Evolutionary conservation across 2,888 invertebrate species (phyloP).

Genomic region (Helleia helle): DNA sequence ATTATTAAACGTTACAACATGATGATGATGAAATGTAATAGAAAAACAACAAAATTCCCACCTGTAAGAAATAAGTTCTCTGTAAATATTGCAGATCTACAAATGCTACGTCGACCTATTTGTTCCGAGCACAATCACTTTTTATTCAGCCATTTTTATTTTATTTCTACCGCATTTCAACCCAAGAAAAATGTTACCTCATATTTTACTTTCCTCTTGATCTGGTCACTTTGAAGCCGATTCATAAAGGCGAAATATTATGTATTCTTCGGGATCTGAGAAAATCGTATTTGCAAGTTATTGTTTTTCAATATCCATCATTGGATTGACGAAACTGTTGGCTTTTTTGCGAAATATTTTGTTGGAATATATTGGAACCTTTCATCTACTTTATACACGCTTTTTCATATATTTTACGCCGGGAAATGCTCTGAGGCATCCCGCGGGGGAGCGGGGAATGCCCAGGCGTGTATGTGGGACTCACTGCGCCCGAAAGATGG

Average conservation of each 20-base stretch:
- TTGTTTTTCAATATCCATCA: slow-evolving; percentile 21
- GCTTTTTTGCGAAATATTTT: background rate
- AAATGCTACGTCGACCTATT: background rate
- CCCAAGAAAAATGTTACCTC: slow-evolving; percentile 10
- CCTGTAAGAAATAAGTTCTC: background rate
- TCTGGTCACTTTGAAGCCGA: slow-evolving; percentile 22
- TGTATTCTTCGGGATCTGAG: slow-evolving; percentile 23
- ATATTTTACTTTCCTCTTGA: slow-evolving; percentile 19
- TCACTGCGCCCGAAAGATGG: no score
- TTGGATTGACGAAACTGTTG: background rate
- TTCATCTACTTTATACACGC: no score
- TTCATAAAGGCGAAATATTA: slow-evolving; percentile 18
- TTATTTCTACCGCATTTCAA: background rate
- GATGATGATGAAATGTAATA: no score
- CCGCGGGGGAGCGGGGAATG: no score
- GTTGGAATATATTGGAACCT: no score
- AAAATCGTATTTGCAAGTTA: slow-evolving; percentile 26
- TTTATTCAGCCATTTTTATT: background rate
- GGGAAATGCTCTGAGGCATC: no score
- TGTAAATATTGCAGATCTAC: background rate
- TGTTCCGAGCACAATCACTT: background rate
- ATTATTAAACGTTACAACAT: no score
- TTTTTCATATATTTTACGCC: no score
- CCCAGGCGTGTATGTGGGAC: no score
- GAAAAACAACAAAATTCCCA: background rate